Base-by-base conservation (phyloP, 2,888 invertebrate genomes). In the Clitarchus hookeri region DNA sequence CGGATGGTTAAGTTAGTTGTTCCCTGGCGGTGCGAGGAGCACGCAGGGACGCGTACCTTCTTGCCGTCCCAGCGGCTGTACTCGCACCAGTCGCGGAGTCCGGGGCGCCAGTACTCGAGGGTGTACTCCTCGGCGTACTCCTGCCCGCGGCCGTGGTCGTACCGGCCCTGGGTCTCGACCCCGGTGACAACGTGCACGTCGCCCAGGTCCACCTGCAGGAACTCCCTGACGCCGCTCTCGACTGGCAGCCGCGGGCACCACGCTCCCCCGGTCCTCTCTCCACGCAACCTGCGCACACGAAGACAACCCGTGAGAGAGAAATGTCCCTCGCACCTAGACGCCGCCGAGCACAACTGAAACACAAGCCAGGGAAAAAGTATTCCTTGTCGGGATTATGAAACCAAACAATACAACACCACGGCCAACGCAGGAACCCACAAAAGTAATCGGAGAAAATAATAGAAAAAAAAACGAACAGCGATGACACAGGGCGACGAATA, bases 161-260 rank as follows among this genome's bases (percentile, higher is more conserved):
- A 95, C 82, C 96, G 93, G n/a, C 96, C 96, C 91, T 96, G 96
- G 11, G 96, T 95, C 90, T 96, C 95, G 78, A 96, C 93, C 84
- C 94, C 94, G 12, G 95, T 95, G 88, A 96, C 92, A 87, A 95
- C 93, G 90, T 94, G 93, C 85, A 94, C 92, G 54, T 91, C 91
- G 9, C 92, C 92, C 86, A 96, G 92, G 89, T 95, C 94, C 84
- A 96, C 93, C 90, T 94, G 93, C 44, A 94, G 92, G 92, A 94
- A 96, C 91, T 96, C 96, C 80, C 94, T 92, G 44, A 94, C 93
- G 19, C 94, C 94, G 85, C 92, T 91, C 89, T 94, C 94, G 88
- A 96, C 94, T 90, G 94, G 94, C 87, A 93, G 93, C 89, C 94
- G 94, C 1, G 96, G 96, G 91, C 96, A 96, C 96, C 96, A 96